These are phyloP conservation scores for Brachycybe producta DNA, from an alignment of 2,888 invertebrate species.

Conservation along the genomic window DNA sequence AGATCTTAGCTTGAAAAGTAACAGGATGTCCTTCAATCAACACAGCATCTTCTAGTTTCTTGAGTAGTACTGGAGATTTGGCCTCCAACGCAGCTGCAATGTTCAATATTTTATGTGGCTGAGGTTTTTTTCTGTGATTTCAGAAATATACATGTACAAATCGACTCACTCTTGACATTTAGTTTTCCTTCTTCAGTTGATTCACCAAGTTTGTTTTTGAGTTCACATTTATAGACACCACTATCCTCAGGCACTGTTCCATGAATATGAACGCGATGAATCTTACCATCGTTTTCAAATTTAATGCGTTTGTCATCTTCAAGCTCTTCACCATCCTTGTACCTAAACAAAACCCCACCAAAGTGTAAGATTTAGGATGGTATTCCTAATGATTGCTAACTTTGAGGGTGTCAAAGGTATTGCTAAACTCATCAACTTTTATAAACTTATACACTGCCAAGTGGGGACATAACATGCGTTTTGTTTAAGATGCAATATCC, in stretches of 20 bases:
- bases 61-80: constrained; percentile 14
- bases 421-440: not conserved
- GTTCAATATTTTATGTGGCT: no score
- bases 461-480: not conserved
- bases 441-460: not conserved
- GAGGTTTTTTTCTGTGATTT: no score
- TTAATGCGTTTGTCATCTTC: constrained; percentile 21
- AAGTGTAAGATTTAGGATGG: no score
- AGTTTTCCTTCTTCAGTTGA: constrained; percentile 14
- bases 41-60: constrained; percentile 47
- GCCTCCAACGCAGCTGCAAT: constrained; percentile 20
- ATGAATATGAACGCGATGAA: constrained; percentile 46
- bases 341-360: constrained; percentile 18
- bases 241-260: constrained; percentile 14
- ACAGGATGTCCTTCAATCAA: constrained; percentile 55
- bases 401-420: no score
- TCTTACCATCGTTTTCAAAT: constrained; percentile 49
- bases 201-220: constrained; percentile 19
- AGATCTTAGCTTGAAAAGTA: constrained; percentile 55
- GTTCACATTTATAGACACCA: constrained; percentile 13
- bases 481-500: not conserved
- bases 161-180: constrained; percentile 15
- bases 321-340: constrained; percentile 23
- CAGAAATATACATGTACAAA: no score
- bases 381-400: no score